Conservation (phyloP, 2,888 invertebrate species). For the Helicoverpa assulta region DNA sequence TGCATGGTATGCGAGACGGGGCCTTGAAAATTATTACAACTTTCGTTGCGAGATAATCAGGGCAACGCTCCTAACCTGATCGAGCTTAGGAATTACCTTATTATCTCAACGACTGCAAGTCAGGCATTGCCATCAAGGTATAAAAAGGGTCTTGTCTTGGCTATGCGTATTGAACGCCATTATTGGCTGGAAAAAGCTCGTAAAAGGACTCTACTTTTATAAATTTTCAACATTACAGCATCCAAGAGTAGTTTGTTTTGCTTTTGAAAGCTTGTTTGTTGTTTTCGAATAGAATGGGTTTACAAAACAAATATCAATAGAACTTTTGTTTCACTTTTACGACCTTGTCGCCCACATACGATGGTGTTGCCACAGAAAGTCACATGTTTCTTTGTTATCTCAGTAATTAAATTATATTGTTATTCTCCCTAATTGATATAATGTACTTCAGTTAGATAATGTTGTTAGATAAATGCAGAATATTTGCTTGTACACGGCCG, state of each 20-base stretch:
- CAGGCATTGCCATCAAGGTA: constrained; percentile 33
- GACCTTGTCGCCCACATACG: background rate
- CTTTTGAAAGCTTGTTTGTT: too few species aligned
- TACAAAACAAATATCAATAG: background rate
- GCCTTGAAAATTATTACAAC: constrained; percentile 61
- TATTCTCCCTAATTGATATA: constrained; percentile 54
- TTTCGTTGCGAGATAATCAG: constrained; percentile 60
- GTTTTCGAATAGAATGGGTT: too few species aligned
- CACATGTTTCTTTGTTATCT: constrained; percentile 40
- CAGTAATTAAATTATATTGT: constrained; percentile 48
- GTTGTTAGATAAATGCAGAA: constrained; percentile 65
- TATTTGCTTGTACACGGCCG: constrained; percentile 59
- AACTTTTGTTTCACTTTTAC: constrained; percentile 3
- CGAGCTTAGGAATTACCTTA: constrained; percentile 49
- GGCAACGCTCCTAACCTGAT: constrained; percentile 56
- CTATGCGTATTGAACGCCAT: constrained; percentile 8
- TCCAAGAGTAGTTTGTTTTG: background rate
- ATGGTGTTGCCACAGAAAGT: constrained; percentile 10
- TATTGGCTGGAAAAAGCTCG: constrained; percentile 6
- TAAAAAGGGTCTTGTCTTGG: background rate
- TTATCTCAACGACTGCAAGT: constrained; percentile 29
- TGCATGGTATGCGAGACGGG: constrained; percentile 44
- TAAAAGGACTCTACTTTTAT: background rate
- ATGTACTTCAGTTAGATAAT: constrained; percentile 61
- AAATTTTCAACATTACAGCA: background rate